These are phyloP conservation scores for human DNA, from an alignment of 2,113 vertebrate species.

Conservation along the genomic window GRCh38 chr9:82668001-82668500, in stretches of 20 bases:
- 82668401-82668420: slow-evolving; percentile 17
- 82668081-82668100: background rate
- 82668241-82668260: slow-evolving; percentile 50
- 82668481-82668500: background rate
- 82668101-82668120: background rate
- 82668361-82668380: slow-evolving; percentile 37
- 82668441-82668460: background rate
- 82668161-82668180: slow-evolving; percentile 50
- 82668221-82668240: slow-evolving; percentile 28
- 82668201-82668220: slow-evolving; percentile 52
- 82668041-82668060: background rate
- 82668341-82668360: slow-evolving; percentile 61
- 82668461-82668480: background rate
- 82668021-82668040: background rate
- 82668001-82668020: background rate
- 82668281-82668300: slow-evolving; percentile 27
- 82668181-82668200: slow-evolving; percentile 47
- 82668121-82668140: background rate
- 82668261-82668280: slow-evolving; percentile 48
- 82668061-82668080: background rate
- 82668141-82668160: background rate
- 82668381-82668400: slow-evolving; percentile 15
- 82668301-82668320: slow-evolving; percentile 68
- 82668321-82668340: slow-evolving; percentile 38
- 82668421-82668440: background rate